Conservation (phyloP, 2,113 vertebrate species). For the Prochilodus magdalenae region DNA sequence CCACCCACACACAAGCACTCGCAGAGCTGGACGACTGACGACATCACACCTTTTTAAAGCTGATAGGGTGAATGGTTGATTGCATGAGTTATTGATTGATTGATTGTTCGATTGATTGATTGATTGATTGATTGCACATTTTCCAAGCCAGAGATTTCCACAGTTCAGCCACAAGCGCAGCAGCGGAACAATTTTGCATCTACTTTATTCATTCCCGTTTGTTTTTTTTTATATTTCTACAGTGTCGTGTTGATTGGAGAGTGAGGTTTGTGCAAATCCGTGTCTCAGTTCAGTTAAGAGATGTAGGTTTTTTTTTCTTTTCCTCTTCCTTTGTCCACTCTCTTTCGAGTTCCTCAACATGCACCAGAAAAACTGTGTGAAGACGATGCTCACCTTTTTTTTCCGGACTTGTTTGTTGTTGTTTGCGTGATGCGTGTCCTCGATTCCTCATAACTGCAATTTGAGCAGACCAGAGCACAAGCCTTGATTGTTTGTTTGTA, state of each 20-base stretch:
- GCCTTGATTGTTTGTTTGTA: constrained; percentile 63
- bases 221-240: constrained; percentile 58
- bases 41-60: constrained; percentile 15
- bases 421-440: constrained; percentile 59
- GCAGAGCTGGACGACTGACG: constrained; percentile 25
- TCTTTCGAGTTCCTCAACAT: constrained; percentile 9
- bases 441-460: constrained; percentile 63
- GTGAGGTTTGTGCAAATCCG: constrained; percentile 28
- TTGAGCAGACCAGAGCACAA: constrained; percentile 78
- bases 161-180: constrained; percentile 64
- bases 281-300: constrained; percentile 32
- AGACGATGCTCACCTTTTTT: constrained; percentile 49
- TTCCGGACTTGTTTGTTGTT: constrained; percentile 62
- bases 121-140: constrained; percentile 64
- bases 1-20: constrained; percentile 18
- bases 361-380: constrained; percentile 25
- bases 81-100: constrained; percentile 53
- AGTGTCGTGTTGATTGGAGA: constrained; percentile 63
- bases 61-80: constrained; percentile 5
- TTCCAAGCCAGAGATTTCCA: constrained; percentile 64
- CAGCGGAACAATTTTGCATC: constrained; percentile 72
- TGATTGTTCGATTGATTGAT: constrained; percentile 60
- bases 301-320: constrained; percentile 24
- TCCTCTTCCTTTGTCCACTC: neutral
- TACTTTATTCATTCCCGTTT: constrained; percentile 64